These are phyloP conservation scores for Cyprinella venusta DNA, from an alignment of 2,797 vertebrate species.

Conservation along the genomic window DNA sequence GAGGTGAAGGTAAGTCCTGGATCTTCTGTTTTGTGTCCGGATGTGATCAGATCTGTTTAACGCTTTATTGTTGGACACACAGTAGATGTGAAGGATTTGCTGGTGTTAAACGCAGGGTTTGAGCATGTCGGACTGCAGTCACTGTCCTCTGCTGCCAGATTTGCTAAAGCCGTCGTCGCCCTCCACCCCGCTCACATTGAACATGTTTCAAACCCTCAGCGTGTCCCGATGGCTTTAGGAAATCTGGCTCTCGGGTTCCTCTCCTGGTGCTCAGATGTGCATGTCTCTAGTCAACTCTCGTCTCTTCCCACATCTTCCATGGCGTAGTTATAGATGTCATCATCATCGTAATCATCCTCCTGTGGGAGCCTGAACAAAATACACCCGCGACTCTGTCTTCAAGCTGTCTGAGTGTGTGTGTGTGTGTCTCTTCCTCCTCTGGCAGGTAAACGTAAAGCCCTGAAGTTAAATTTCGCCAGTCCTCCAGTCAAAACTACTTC, in stretches of 20 bases:
- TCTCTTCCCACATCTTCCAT: conserved; percentile 35
- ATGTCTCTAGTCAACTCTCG: conserved; percentile 48
- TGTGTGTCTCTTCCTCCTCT: conserved; percentile 59
- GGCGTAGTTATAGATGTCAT: conserved; percentile 34
- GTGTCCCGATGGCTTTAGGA: conserved; percentile 32
- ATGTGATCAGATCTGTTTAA: conserved; percentile 37
- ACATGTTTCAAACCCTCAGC: background rate
- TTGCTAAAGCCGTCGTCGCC: conserved; percentile 40
- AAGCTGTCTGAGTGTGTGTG: conserved; percentile 11
- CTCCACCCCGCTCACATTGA: background rate
- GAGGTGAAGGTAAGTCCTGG: conserved; percentile 33
- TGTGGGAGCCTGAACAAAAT: conserved; percentile 27
- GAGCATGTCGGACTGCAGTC: conserved; percentile 42
- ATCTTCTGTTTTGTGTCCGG: conserved; percentile 14
- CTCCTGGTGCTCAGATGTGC: conserved; percentile 50
- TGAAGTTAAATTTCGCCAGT: conserved; percentile 99
- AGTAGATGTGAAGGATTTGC: background rate
- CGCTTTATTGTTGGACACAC: background rate
- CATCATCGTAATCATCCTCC: background rate
- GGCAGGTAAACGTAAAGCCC: conserved; percentile 98
- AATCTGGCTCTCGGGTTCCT: conserved; percentile 34
- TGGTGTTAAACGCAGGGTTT: background rate
- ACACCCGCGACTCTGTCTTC: conserved; percentile 19
- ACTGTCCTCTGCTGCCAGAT: conserved; percentile 42
- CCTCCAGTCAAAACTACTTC: conserved; percentile 93